Evolutionary conservation across 23 tunicate species (phyloP).

Genomic region (Ascidia mentula): DNA sequence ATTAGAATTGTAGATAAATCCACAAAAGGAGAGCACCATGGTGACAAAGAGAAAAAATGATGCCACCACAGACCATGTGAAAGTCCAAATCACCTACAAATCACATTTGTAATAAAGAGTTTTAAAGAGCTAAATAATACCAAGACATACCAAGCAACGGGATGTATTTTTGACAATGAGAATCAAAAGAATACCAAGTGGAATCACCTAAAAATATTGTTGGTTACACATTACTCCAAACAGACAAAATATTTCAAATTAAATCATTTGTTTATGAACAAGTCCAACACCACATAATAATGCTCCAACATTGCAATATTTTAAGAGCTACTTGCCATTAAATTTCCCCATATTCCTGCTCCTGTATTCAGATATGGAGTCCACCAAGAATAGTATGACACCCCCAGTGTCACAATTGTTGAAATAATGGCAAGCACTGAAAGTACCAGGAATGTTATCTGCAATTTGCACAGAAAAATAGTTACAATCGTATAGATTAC

Average conservation of each 20-base stretch:
- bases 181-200: neutral
- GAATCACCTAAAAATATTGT: neutral
- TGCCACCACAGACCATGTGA: neutral
- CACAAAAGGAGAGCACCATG: neutral
- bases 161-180: neutral
- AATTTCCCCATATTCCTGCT: neutral
- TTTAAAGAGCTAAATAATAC: neutral
- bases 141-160: neutral
- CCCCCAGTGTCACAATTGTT: neutral
- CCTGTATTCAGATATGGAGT: neutral
- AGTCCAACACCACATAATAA: neutral
- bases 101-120: neutral
- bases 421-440: neutral
- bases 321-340: neutral
- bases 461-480: neutral
- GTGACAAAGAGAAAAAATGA: neutral
- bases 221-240: no score
- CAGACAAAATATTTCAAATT: neutral
- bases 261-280: neutral
- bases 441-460: neutral
- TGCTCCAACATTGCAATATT: neutral
- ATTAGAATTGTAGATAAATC: neutral
- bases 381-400: neutral
- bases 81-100: neutral
- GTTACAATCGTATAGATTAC: neutral